These are phyloP conservation scores for Enteromius thamalakanensis DNA, from an alignment of 2,797 vertebrate genomes.

Conservation along the genomic window DNA sequence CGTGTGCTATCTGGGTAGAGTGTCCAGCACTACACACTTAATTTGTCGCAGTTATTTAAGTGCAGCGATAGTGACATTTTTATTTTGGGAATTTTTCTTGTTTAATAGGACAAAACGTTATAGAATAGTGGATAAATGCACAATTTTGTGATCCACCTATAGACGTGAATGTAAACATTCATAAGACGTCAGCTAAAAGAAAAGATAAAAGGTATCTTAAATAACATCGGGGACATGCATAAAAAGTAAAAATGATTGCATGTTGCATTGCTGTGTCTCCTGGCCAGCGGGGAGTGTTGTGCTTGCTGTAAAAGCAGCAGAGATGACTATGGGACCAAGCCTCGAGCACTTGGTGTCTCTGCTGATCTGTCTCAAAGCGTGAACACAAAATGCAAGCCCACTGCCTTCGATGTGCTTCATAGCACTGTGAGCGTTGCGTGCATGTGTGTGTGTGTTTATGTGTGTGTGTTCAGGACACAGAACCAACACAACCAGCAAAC, in stretches of 20 bases:
- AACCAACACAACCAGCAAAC: slow-evolving; percentile 32
- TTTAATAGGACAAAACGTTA: background rate
- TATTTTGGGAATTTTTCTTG: background rate
- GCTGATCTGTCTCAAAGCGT: slow-evolving; percentile 18
- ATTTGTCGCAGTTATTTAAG: background rate
- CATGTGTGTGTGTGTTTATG: slow-evolving; percentile 2
- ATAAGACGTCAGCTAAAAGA: background rate
- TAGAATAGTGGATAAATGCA: background rate
- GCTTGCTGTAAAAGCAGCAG: background rate
- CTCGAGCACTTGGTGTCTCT: background rate
- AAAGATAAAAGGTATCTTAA: background rate
- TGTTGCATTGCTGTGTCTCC: background rate
- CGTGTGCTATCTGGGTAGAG: no score
- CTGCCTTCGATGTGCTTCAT: slow-evolving; percentile 43
- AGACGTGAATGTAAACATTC: background rate
- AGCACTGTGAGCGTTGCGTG: slow-evolving; percentile 6
- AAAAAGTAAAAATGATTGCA: no score
- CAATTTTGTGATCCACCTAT: background rate
- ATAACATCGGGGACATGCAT: background rate
- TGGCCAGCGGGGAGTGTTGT: background rate
- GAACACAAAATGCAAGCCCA: slow-evolving; percentile 23
- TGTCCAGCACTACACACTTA: background rate
- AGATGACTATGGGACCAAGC: background rate
- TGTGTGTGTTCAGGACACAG: background rate
- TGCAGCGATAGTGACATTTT: background rate